Conservation (phyloP, 2,888 invertebrate species). For the Callosobruchus maculatus region DNA sequence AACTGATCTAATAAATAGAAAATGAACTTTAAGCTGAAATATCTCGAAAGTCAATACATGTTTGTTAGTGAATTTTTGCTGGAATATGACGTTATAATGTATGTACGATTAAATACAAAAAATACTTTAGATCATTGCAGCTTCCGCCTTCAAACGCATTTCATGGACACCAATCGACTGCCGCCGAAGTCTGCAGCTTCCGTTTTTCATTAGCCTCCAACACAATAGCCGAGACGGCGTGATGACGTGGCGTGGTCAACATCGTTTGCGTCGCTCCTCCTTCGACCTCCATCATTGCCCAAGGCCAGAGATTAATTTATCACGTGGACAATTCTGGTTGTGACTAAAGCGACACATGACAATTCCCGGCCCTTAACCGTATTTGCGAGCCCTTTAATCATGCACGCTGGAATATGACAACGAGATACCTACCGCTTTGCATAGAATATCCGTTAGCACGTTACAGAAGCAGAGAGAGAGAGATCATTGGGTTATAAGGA, state of each 20-base stretch:
- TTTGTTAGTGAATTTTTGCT: too few relatives aligned
- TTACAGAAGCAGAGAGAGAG: too few relatives aligned
- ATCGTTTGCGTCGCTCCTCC: neutral
- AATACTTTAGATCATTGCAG: too few relatives aligned
- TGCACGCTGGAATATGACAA: slow-evolving; percentile 29
- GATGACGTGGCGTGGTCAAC: neutral
- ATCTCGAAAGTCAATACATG: too few relatives aligned
- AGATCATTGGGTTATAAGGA: neutral
- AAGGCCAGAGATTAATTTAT: slow-evolving; percentile 33
- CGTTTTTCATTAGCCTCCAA: neutral
- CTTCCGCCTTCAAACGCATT: too few relatives aligned
- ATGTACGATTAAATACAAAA: too few relatives aligned
- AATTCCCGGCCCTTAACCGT: slow-evolving; percentile 34
- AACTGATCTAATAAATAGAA: too few relatives aligned
- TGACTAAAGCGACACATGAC: slow-evolving; percentile 41
- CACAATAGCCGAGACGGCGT: neutral
- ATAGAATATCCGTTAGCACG: slow-evolving; percentile 2
- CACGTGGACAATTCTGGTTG: slow-evolving; percentile 36
- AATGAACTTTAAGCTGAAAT: too few relatives aligned
- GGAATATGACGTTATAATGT: too few relatives aligned
- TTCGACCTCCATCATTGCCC: neutral
- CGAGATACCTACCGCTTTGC: slow-evolving; percentile 16
- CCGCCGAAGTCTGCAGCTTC: neutral
- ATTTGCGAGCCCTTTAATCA: slow-evolving; percentile 37
- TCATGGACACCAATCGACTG: neutral